phyloP scores from a whole-genome alignment of 37 sponge, comb jelly and placozoan genomes.

The Beroe ovata region DNA sequence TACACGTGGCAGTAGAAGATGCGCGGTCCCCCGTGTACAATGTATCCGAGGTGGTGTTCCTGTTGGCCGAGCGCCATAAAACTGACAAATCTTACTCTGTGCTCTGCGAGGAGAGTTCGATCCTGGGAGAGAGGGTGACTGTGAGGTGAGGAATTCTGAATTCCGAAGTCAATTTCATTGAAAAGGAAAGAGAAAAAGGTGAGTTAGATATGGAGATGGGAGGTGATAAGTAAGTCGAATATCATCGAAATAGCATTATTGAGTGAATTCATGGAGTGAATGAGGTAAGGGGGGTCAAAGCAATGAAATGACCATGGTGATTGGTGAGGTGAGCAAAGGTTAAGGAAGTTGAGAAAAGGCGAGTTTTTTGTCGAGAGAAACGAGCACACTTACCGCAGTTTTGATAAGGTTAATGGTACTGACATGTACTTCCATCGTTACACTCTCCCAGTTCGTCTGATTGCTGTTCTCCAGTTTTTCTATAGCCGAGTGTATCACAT shows the following conservation, averaged over 20 bases:
- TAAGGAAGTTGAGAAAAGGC: too few relatives aligned
- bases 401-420: slow-evolving; percentile 30
- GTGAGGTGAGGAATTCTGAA: too few relatives aligned
- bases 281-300: too few relatives aligned
- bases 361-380: too few relatives aligned
- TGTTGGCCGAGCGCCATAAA: slow-evolving; percentile 42
- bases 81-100: slow-evolving; percentile 10
- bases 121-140: neutral
- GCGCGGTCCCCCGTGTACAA: slow-evolving; percentile 29
- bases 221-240: too few relatives aligned
- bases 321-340: too few relatives aligned
- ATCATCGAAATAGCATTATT: too few relatives aligned
- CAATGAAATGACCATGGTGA: too few relatives aligned
- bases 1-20: slow-evolving; percentile 45
- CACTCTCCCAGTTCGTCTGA: slow-evolving; percentile 28
- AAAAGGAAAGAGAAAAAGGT: too few relatives aligned
- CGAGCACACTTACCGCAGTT: slow-evolving; percentile 13
- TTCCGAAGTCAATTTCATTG: too few relatives aligned
- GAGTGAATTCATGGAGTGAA: too few relatives aligned
- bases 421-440: slow-evolving; percentile 21
- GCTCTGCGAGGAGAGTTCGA: slow-evolving; percentile 2
- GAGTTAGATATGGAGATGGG: too few relatives aligned
- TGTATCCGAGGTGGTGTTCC: slow-evolving; percentile 43
- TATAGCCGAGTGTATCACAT: slow-evolving; percentile 20
- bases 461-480: slow-evolving; percentile 25